Conservation (phyloP, 2,797 vertebrate species). For the Tenualosa ilisha region DNA sequence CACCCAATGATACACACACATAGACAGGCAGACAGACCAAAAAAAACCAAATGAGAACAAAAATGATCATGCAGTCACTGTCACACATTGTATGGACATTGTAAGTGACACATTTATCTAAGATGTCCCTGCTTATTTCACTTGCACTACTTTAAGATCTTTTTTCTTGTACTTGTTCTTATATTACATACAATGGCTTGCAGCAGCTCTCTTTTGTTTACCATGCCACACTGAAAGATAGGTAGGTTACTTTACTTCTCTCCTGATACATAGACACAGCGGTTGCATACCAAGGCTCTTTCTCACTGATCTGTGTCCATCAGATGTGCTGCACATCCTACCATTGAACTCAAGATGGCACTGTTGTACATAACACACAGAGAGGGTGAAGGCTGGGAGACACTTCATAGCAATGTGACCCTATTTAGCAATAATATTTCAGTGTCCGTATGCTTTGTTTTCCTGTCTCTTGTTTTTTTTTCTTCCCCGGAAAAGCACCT, state of each 20-base stretch:
- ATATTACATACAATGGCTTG: too few species aligned
- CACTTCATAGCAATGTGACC: neutral
- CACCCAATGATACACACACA: constrained; percentile 5
- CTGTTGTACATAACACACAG: constrained; percentile 28
- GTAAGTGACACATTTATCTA: neutral
- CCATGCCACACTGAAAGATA: too few species aligned
- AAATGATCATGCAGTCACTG: too few species aligned
- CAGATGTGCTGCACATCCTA: neutral
- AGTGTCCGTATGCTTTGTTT: neutral
- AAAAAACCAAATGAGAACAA: too few species aligned
- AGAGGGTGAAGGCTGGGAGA: neutral
- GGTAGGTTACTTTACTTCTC: too few species aligned
- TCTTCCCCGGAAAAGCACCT: neutral
- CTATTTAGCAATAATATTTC: neutral
- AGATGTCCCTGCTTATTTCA: neutral
- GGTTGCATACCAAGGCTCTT: neutral
- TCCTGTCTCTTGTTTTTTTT: neutral
- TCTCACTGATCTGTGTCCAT: neutral
- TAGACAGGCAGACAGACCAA: neutral
- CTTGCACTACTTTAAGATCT: neutral
- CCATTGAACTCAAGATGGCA: constrained; percentile 48
- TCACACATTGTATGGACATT: neutral
- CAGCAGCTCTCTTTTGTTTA: too few species aligned
- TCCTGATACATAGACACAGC: neutral
- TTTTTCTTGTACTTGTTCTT: too few species aligned